Percentiles rank a stretch among this genome's conserved stretches.
These are phyloP conservation scores for Cephus pulcher DNA, from an alignment of 2,888 invertebrate species.

Conservation along the genomic window DNA sequence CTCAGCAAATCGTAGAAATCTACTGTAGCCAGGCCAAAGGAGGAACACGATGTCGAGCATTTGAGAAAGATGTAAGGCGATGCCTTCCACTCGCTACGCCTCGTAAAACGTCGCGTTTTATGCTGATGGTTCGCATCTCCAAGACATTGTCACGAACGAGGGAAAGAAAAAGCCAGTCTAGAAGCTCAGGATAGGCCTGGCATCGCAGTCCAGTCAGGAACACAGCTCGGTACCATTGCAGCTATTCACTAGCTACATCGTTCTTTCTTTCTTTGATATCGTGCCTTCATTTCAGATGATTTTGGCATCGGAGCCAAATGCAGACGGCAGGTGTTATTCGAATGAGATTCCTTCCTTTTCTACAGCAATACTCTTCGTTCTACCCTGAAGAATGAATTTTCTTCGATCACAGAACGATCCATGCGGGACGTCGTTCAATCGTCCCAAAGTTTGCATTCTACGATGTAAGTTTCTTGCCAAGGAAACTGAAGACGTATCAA, in stretches of 20 bases:
- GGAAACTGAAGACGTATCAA: neutral
- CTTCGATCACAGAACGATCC: neutral
- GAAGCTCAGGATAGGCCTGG: slow-evolving; percentile 13
- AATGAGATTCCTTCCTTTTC: slow-evolving; percentile 20
- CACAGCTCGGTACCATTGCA: slow-evolving; percentile 1
- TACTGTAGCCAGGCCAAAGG: neutral
- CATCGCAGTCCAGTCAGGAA: neutral
- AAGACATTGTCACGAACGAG: slow-evolving; percentile 48
- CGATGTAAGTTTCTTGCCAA: neutral
- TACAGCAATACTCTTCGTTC: slow-evolving; percentile 15
- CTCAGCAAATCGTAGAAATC: neutral
- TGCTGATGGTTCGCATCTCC: slow-evolving; percentile 58
- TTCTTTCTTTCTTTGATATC: slow-evolving; percentile 11
- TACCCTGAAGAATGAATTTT: neutral
- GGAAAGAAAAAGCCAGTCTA: slow-evolving; percentile 13
- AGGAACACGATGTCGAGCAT: slow-evolving; percentile 33
- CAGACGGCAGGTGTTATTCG: slow-evolving; percentile 46
- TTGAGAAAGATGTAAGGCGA: slow-evolving; percentile 59
- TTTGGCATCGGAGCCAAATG: slow-evolving; percentile 51
- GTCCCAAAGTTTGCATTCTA: neutral
- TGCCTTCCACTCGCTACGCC: slow-evolving; percentile 57
- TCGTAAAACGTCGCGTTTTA: slow-evolving; percentile 64
- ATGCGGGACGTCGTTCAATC: neutral
- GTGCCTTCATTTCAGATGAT: slow-evolving; percentile 29
- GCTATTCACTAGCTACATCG: slow-evolving; percentile 1